Base-by-base conservation (phyloP, 2,888 invertebrate genomes). In the Eurois occulta region DNA sequence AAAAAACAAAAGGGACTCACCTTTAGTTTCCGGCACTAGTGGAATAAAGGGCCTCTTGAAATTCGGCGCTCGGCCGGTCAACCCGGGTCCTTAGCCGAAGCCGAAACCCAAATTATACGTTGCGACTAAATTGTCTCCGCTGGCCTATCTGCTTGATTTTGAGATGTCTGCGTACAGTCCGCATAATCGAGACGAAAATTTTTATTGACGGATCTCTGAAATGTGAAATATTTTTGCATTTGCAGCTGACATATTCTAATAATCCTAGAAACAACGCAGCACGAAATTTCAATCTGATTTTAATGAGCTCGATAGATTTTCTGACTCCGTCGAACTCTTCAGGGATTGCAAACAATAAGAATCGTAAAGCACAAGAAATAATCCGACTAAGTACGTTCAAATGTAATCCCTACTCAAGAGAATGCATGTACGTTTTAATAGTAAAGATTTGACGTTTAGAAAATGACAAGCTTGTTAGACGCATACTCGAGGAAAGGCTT, bases 101-200 rank as follows among this genome's bases (percentile, higher is more conserved):
- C 90, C 88, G 86, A 91, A 90, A 90, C 87, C 91, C 92, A 94
- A 96, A 95, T 95, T 95, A 95, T 94, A 94, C 94, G 92, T 91
- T 93, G 91, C 91, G 90, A 91, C 92, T 92, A 94, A 95, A 94
- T 95, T 95, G 94, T 95, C 94, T 92, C 91, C 89, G 86, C 87
- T 91, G 89, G 91, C 90, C 91, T 91, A 92, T 91, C 92, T 89
- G 88, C 90, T 89, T 89, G 91, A 90, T 93, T 92, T 94, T 89
- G 90, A 93, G 91, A 93, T 92, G 92, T 93, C 92, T 93, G 91
- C 82, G 78, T 94, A 94, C 90, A 72, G 93, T 89, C 83, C 46
- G 89, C 90, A 87, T 85, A 84, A 78, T 75, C 35, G 64, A 38
- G 38, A 13, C 11, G 13, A 11, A 68, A 82, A 60, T 71, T 65